Evolutionary conservation across 2,888 invertebrate species (phyloP).

Genomic region (Leucophenga montana): DNA sequence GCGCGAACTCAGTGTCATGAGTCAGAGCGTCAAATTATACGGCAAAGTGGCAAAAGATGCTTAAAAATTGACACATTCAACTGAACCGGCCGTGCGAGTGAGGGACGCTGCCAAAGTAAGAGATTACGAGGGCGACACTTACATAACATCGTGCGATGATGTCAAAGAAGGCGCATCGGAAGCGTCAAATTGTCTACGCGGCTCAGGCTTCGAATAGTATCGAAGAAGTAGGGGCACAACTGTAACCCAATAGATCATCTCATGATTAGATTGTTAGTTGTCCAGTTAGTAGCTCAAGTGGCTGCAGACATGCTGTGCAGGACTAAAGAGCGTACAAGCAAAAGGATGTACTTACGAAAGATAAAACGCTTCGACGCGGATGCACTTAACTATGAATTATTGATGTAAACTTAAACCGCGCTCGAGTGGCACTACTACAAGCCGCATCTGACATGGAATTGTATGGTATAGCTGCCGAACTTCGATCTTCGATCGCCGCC

Average conservation of each 20-base stretch:
- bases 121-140: conserved; percentile 31
- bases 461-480: too few relatives aligned
- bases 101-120: conserved; percentile 12
- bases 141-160: conserved; percentile 42
- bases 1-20: conserved; percentile 36
- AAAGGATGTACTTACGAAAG: too few relatives aligned
- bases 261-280: conserved; percentile 51
- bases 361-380: conserved; percentile 57
- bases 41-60: conserved; percentile 56
- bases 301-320: conserved; percentile 6
- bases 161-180: conserved; percentile 53
- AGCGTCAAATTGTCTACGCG: conserved; percentile 71
- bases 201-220: conserved; percentile 20
- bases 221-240: conserved; percentile 43
- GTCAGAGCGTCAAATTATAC: conserved; percentile 23
- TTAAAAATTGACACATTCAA: conserved; percentile 62
- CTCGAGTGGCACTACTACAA: conserved; percentile 53
- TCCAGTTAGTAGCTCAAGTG: conserved; percentile 1
- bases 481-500: neutral
- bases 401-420: conserved; percentile 57
- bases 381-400: conserved; percentile 64
- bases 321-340: conserved; percentile 42
- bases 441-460: conserved; percentile 56
- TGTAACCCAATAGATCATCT: conserved; percentile 46
- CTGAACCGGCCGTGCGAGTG: conserved; percentile 29